Evolutionary conservation across 1,140 invertebrate species (phyloP), one percentile per base, ranked within the genome.

Genomic region (Uloborus diversus): DNA sequence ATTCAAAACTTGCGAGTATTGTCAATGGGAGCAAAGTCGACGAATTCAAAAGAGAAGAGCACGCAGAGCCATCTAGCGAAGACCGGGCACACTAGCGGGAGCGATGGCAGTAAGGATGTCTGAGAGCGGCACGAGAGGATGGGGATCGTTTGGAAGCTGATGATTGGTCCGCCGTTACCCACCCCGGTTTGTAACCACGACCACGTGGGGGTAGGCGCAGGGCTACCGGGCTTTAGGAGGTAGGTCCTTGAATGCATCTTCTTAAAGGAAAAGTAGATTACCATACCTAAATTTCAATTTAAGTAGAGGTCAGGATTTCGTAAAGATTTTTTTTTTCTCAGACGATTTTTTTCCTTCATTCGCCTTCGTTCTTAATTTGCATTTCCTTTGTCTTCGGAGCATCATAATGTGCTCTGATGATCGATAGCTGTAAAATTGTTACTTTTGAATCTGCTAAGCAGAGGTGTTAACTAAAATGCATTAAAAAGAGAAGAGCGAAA

Each of bases 1-100:
- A 71, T 71, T 71, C 68, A 59, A 30, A 71, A 56, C 68, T 71
- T 59, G 28, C 53, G 68, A 71, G 68, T 32, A 71, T 71, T 71
- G 57, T 71, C 68, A 71, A 71, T 71, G 35, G 66, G 27, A 33
- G 51, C n/a, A n/a, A n/a, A n/a, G 30, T 51, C 56, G 33, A 28
- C 53, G 53, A 33, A 33, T 71, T 71, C 68, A 37, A 71, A 71
- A 71, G 59, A 62, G 49, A 33, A 23, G 49, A 51, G 17, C 4
- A n/a, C 30, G 20, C 13, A 37, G 73, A 61, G 73, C 73, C 73
- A 78, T 78, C 73, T 78, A 78, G 47, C 30, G 73, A 2, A 0
- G 30, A 33, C 47, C 27, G 23, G 13, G 20, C 27, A 57, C 49
- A 78, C 49, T 51, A 78, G 2, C 33, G 17, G 32, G 30, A 32